Base-by-base conservation (phyloP, 2,797 vertebrate species). In the Pantherophis vulpinus region DNA sequence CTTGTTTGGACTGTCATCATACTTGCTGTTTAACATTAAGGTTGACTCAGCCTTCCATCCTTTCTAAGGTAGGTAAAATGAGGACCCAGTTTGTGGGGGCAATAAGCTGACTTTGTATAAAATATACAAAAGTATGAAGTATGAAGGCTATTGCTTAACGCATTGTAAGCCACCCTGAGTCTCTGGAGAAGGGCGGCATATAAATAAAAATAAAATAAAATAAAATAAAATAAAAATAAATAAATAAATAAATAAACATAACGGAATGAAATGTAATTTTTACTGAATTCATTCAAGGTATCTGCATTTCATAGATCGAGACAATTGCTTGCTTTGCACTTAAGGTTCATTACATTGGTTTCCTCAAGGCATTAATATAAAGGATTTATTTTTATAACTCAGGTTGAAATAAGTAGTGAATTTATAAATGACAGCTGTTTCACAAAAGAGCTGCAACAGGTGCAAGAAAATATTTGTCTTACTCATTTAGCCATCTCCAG, bases 401-500 rank as follows among this genome's bases (percentile, higher is more conserved):
- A 90, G 56, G 90, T 87, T 89, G 70, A 95, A 96, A 96, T 29
- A 95, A 96, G 96, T 29, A 91, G 88, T 56, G 91, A 63, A 97
- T 94, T 92, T 90, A 87, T 93, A 94, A 90, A 29, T 89, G 91
- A 95, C 96, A 79, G 20, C 94, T 87, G 47, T 63, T 93, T 95
- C 79, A 93, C 63, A 96, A 96, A 96, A 95, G 91, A 93, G 42
- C 94, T 95, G 91, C 89, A 96, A 95, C 92, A 97, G 95, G 95
- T 97, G 93, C 96, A 94, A 94, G 91, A 74, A 94, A 92, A 51
- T 95, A 90, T 96, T 88, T 93, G 86, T 95, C 96, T 97, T 97
- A 96, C 97, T 98, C 96, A 96, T 97, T 97, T 96, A 96, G 95
- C 95, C 86, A 94, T 95, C 96, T 86, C 83, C 95, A 95, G 87